Percentiles rank a stretch among this genome's conserved stretches.
These are phyloP conservation scores for Echinops telfairi DNA, from an alignment of 2,113 vertebrate species.

Conservation along the genomic window DNA sequence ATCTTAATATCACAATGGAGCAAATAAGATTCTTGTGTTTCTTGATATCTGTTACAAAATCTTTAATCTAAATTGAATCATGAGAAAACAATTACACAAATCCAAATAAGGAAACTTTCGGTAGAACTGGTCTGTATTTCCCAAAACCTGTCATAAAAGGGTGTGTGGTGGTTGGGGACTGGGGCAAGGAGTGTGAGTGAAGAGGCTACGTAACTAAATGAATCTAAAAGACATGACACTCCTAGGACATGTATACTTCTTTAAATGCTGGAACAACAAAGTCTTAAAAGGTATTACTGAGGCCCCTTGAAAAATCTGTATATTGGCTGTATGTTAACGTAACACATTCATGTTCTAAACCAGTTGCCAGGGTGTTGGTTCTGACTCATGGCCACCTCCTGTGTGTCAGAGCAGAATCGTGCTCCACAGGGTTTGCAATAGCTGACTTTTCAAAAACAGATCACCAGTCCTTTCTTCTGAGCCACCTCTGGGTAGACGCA, in stretches of 20 bases:
- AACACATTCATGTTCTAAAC: background rate
- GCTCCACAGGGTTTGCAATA: too few relatives aligned
- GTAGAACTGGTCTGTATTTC: background rate
- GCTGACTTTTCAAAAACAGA: background rate
- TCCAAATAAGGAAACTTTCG: background rate
- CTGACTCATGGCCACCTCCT: background rate
- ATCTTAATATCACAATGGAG: constrained; percentile 18
- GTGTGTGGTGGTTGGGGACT: too few relatives aligned
- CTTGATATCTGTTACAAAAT: constrained; percentile 12
- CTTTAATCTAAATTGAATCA: background rate
- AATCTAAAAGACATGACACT: background rate
- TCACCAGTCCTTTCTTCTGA: background rate
- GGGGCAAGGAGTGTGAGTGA: background rate
- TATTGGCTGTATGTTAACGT: background rate
- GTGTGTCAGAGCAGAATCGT: too few relatives aligned
- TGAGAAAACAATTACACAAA: background rate
- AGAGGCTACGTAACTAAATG: background rate
- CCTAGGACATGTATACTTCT: background rate
- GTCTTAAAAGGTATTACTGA: background rate
- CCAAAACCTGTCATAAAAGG: background rate
- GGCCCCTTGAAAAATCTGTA: background rate
- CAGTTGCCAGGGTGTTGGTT: background rate
- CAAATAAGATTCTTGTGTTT: background rate
- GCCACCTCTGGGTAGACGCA: too few relatives aligned
- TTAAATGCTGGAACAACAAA: background rate